phyloP scores from a whole-genome alignment of 2,888 invertebrate genomes.

The Erannis defoliaria region DNA sequence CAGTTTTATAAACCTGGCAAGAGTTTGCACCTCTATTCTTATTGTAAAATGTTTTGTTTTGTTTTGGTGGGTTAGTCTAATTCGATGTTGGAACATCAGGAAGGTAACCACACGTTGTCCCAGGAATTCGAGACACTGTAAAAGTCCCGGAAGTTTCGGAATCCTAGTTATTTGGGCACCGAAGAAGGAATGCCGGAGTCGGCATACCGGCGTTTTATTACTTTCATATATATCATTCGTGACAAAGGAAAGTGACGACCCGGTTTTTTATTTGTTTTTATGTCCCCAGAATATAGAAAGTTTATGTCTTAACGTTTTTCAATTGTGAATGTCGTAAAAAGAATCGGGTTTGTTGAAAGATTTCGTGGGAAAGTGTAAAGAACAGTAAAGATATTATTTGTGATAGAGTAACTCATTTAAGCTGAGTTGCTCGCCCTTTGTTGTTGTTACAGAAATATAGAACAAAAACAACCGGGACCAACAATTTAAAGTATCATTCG shows the following conservation, averaged over 20 bases:
- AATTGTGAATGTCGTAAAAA: slow-evolving; percentile 30
- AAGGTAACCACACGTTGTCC: slow-evolving; percentile 61
- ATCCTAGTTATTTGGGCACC: slow-evolving; percentile 66
- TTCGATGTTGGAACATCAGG: slow-evolving; percentile 15
- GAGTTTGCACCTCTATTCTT: no score
- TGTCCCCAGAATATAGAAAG: slow-evolving; percentile 35
- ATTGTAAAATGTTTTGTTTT: not conserved
- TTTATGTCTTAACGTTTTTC: slow-evolving; percentile 37
- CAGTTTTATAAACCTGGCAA: no score
- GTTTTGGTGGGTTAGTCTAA: not conserved
- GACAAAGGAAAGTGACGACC: slow-evolving; percentile 38
- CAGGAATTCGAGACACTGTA: slow-evolving; percentile 69
- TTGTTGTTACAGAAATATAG: no score
- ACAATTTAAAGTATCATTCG: no score
- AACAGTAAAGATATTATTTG: not conserved
- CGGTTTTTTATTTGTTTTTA: slow-evolving; percentile 36
- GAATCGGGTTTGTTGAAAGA: slow-evolving; percentile 6
- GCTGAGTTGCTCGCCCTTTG: no score
- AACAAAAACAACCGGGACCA: no score
- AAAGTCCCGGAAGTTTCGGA: slow-evolving; percentile 72
- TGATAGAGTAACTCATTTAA: no score
- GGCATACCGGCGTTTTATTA: slow-evolving; percentile 70
- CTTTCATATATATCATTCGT: slow-evolving; percentile 64
- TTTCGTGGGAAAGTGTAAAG: not conserved
- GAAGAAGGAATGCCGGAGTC: slow-evolving; percentile 63